Evolutionary conservation across 2,888 invertebrate species (phyloP).

Genomic region (Bellardia pandia): DNA sequence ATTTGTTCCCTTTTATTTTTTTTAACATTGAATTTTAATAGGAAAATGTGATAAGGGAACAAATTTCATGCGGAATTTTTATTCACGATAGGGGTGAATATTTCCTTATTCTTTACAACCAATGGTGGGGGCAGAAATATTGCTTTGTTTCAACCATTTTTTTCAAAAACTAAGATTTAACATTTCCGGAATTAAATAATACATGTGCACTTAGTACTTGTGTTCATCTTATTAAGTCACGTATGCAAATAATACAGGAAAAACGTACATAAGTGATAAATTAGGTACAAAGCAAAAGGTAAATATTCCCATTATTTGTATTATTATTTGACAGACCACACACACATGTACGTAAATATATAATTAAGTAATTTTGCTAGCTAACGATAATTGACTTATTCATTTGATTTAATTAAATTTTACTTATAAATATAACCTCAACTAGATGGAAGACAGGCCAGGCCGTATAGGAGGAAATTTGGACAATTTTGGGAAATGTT

Average conservation of each 20-base stretch:
- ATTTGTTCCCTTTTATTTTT: too few relatives aligned
- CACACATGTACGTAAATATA: not conserved
- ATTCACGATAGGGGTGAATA: too few relatives aligned
- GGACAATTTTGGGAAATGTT: too few relatives aligned
- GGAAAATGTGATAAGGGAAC: too few relatives aligned
- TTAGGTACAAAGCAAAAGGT: conserved; percentile 27
- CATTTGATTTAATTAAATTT: conserved; percentile 19
- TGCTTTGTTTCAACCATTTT: not conserved
- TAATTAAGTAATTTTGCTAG: conserved; percentile 14
- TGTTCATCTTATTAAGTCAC: conserved; percentile 36
- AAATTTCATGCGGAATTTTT: too few relatives aligned
- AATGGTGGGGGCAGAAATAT: too few relatives aligned
- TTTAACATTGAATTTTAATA: too few relatives aligned
- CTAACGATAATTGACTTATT: not conserved
- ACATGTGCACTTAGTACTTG: not conserved
- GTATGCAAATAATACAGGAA: conserved; percentile 9
- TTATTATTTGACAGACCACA: too few relatives aligned
- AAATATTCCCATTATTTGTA: not conserved
- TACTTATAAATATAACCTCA: not conserved
- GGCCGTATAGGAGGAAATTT: too few relatives aligned
- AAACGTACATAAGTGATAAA: conserved; percentile 34
- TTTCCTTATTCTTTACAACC: too few relatives aligned
- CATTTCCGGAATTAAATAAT: not conserved
- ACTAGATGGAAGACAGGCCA: not conserved
- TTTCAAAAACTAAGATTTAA: not conserved